Evolutionary conservation across 2,888 invertebrate species (phyloP), one percentile per base, ranked within the genome.

Genomic region (Eristalinus sepulchralis): DNA sequence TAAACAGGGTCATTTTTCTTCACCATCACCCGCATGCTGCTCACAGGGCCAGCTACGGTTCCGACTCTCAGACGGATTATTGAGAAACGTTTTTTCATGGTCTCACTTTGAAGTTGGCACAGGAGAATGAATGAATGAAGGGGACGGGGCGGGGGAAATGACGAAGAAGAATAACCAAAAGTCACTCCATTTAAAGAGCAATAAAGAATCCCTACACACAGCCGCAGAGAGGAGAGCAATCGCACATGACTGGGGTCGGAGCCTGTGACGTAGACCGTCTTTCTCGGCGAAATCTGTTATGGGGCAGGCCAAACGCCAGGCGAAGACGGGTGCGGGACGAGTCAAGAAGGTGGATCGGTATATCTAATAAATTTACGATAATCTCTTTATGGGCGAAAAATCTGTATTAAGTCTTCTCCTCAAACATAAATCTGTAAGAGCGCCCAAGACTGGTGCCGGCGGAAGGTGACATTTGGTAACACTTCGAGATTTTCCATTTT

Each of bases 341-440:
- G 73, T 70, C 77, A 78, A 60, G 78, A 82, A 85, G 85, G 85
- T 82, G 78, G 77, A 81, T 86, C 77, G 85, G 78, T 71, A 82
- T 73, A 82, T 82, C 82, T 82, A 86, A 86, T 86, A 86, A 86
- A 86, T 86, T 82, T 86, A 86, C 77, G 82, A 78, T 82, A 86
- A 86, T 86, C 85, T 82, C 82, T 82, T 85, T 85, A 85, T 81
- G 84, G 76, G 72, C 80, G 72, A 81, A 68, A 80, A 81, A 81
- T 85, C 76, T 85, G 81, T 77, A 85, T 81, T 80, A 80, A 80
- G 80, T 80, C 80, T 67, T 85, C 80, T 73, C 81, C 81, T 72
- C 59, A 77, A 81, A 77, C 57, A 85, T 77, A 85, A 85, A 85
- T 85, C 84, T 81, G 67, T 77, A 81, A 72, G 63, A 76, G 27